A percentile compares a stretch with the other conserved stretches of the same genome.
phyloP scores from a whole-genome alignment of 1,140 invertebrate genomes.

The Heterodera carotae region DNA sequence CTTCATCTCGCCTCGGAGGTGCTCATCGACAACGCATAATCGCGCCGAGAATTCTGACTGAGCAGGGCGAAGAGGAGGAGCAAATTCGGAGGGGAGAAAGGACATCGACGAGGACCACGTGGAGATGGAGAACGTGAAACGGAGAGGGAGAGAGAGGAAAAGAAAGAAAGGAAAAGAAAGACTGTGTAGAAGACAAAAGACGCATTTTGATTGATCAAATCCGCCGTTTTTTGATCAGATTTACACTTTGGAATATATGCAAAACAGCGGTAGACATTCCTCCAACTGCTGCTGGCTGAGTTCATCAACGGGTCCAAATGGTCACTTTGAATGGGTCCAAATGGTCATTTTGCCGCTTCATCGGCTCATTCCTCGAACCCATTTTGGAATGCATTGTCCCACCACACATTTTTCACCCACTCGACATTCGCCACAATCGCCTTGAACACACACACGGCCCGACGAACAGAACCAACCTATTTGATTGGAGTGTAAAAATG shows the following conservation, averaged over 20 bases:
- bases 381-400: slow-evolving; percentile 1
- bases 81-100: not conserved
- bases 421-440: slow-evolving; percentile 12
- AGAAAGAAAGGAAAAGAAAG: too few species aligned
- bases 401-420: slow-evolving; percentile 7
- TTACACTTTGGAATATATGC: too few species aligned
- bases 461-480: slow-evolving; percentile 3
- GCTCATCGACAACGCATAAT: not conserved
- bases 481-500: too few species aligned
- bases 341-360: not conserved
- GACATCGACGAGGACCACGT: not conserved
- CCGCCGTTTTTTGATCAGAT: too few species aligned
- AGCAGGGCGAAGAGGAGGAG: not conserved
- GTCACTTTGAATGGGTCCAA: too few species aligned
- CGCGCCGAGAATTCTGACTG: not conserved
- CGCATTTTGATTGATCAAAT: too few species aligned
- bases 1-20: not conserved
- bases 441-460: not conserved
- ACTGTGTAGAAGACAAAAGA: too few species aligned
- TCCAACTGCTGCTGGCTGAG: too few species aligned
- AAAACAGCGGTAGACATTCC: too few species aligned
- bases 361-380: not conserved
- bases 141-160: too few species aligned
- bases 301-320: too few species aligned
- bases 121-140: not conserved